These are phyloP conservation scores for Fulmarus glacialis DNA, from an alignment of 2,113 vertebrate genomes.

Conservation along the genomic window DNA sequence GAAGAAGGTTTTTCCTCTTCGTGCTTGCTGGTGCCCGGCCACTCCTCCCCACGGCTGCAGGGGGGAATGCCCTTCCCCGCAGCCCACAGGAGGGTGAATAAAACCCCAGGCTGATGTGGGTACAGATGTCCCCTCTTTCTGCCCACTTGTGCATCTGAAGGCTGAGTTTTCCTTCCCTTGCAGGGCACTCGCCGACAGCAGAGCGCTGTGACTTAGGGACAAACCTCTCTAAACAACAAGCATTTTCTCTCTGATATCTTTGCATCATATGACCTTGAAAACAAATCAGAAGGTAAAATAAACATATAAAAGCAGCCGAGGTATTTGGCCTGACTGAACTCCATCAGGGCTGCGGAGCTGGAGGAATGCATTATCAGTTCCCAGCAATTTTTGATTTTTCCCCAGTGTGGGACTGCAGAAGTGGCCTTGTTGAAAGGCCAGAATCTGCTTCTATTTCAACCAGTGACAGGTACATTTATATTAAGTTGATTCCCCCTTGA, in stretches of 20 bases:
- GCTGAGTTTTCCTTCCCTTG: not conserved
- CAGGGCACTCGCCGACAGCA: not conserved
- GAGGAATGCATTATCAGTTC: constrained; percentile 67
- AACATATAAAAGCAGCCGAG: not conserved
- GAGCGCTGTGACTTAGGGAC: not conserved
- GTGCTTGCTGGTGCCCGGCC: rapidly evolving
- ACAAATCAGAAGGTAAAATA: constrained; percentile 67
- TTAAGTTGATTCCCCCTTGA: constrained; percentile 58
- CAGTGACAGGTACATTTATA: constrained; percentile 59
- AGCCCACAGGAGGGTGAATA: not conserved
- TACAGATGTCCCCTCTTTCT: not conserved
- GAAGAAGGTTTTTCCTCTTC: not conserved
- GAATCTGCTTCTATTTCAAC: constrained; percentile 55
- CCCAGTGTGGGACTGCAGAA: constrained; percentile 54
- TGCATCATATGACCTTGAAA: constrained; percentile 65
- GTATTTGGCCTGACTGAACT: constrained; percentile 66
- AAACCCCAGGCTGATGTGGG: not conserved
- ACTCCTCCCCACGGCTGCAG: rapidly evolving
- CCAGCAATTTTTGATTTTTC: constrained; percentile 69
- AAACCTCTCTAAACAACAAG: not conserved
- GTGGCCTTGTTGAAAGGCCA: constrained; percentile 57
- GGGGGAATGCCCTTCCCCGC: not conserved
- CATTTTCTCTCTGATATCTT: not conserved
- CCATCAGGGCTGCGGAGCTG: constrained; percentile 49
- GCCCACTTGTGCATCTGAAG: rapidly evolving